Percentiles rank a stretch among this genome's conserved stretches.
Evolutionary conservation across 2,113 vertebrate species (phyloP).

Genomic region (Xiphorhynchus elegans): DNA sequence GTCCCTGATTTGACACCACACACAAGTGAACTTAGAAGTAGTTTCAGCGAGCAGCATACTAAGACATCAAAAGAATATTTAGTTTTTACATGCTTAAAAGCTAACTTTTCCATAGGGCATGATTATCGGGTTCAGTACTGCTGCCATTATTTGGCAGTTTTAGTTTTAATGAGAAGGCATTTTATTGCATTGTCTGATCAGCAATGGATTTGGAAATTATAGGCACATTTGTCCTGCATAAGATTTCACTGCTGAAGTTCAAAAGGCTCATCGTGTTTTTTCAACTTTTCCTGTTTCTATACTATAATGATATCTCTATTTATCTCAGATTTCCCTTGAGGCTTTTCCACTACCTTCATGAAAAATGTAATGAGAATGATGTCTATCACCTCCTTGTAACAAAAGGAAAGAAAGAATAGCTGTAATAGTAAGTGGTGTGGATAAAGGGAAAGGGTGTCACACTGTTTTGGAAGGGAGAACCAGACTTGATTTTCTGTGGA

Average conservation of each 20-base stretch:
- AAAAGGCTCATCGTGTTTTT: neutral
- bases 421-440: neutral
- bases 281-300: neutral
- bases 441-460: neutral
- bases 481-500: neutral
- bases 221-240: neutral
- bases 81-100: neutral
- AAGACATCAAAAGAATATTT: neutral
- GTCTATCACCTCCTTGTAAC: neutral
- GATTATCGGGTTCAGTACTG: neutral
- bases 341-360: neutral
- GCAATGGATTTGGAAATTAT: neutral
- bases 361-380: neutral
- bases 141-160: neutral
- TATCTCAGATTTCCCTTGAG: neutral
- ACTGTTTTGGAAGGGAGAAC: neutral
- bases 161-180: neutral
- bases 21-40: neutral
- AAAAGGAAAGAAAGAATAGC: neutral
- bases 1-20: neutral
- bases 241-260: neutral
- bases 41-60: neutral
- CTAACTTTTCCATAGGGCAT: neutral
- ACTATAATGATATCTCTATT: neutral
- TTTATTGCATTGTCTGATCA: neutral